phyloP scores from a whole-genome alignment of 2,797 vertebrate species.

The Darevskia mixta region DNA sequence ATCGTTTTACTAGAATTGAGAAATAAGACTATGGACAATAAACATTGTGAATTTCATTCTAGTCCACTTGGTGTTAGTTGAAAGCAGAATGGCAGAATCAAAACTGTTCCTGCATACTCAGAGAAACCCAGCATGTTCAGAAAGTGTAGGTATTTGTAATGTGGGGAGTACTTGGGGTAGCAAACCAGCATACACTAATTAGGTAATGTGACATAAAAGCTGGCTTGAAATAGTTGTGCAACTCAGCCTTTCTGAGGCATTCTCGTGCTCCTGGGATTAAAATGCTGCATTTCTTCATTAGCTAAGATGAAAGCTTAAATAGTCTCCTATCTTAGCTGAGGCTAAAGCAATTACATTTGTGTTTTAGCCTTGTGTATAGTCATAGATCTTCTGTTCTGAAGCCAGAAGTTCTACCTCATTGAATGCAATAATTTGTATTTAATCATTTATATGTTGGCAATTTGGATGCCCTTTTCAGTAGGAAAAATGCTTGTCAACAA shows the following conservation, averaged over 20 bases:
- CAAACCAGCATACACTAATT: background rate
- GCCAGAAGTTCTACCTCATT: slow-evolving; percentile 57
- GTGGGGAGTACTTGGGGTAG: background rate
- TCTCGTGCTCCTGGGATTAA: background rate
- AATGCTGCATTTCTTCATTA: slow-evolving; percentile 7
- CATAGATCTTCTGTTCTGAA: slow-evolving; percentile 47
- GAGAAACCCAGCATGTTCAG: background rate
- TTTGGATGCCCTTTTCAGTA: slow-evolving; percentile 28
- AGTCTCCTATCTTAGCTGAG: background rate
- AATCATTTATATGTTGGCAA: slow-evolving; percentile 45
- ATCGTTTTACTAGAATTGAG: background rate
- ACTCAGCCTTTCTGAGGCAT: background rate
- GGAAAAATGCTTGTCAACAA: slow-evolving; percentile 18
- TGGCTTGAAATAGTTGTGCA: background rate
- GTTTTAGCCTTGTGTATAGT: slow-evolving; percentile 35
- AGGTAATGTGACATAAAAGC: background rate
- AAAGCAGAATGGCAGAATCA: background rate
- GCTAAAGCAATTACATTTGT: slow-evolving; percentile 37
- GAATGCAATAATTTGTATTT: slow-evolving; percentile 53
- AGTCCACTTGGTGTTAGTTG: background rate
- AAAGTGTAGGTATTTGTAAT: background rate
- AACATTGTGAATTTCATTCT: background rate
- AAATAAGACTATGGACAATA: background rate
- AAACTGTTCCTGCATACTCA: background rate
- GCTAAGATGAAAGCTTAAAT: slow-evolving; percentile 26